Conservation (phyloP, 92 coral and sea anemone genomes). For the Porites cylindrica region DNA sequence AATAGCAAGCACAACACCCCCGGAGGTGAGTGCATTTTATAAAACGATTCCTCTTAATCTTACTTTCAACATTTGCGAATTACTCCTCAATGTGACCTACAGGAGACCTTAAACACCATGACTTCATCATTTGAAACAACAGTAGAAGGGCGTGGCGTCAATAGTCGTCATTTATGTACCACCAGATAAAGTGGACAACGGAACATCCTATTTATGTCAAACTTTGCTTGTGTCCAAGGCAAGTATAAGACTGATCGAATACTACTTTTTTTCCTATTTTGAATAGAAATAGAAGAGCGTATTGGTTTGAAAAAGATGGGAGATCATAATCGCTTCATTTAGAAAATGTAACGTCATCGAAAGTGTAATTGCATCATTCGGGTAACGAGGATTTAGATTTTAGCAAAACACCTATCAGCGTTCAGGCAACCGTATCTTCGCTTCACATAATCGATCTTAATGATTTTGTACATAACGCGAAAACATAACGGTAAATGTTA, state of each 20-base stretch:
- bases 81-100: background rate
- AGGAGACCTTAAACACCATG: constrained; percentile 2
- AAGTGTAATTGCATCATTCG: no score
- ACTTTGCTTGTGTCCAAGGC: constrained; percentile 16
- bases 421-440: no score
- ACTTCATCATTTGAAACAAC: background rate
- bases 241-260: background rate
- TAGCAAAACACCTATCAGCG: no score
- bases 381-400: no score
- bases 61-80: constrained; percentile 1
- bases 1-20: background rate
- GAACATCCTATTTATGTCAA: constrained; percentile 23
- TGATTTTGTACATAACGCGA: no score
- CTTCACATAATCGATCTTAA: no score
- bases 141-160: constrained; percentile 22
- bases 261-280: background rate
- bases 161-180: constrained; percentile 6
- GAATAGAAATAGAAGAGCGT: background rate
- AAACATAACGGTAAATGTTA: no score
- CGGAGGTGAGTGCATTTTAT: background rate
- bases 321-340: background rate
- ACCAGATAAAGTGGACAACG: constrained; percentile 13
- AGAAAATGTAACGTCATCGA: no score
- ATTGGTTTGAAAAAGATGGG: background rate
- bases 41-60: background rate